Base-by-base conservation (phyloP, 92 coral and sea anemone species). In the Umimayanthus kanabou region DNA sequence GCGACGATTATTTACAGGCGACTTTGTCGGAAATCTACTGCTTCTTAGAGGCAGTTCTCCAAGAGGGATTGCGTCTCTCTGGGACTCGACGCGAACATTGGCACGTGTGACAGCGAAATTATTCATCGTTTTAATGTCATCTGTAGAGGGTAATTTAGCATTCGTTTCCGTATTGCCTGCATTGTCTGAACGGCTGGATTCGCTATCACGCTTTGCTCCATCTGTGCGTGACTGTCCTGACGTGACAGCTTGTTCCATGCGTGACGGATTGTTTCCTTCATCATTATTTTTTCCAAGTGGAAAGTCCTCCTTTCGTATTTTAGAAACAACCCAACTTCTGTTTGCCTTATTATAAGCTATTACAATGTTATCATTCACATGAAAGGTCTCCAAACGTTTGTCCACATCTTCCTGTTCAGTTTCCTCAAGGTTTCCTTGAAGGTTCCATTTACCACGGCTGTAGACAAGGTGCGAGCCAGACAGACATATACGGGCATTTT, bases 381-480 rank as follows among this genome's bases (percentile, higher is more conserved):
- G 58, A 70, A 82, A 66, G 1, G 77, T 82, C 15, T 67, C 76
- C n/a, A n/a, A 42, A 50, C 22, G 16, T 18, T 39, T 25, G 40
- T 82, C 77, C n/a, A 13, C 42, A 82, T 10, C 58, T 1, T 15
- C 26, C 37, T 65, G 23, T 20, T 66, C 47, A 65, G 20, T 39
- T 22, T 67, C 76, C 16, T 82, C 61, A 26, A 65, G 45, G 37
- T 25, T 82, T 20, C 86, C 86, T 47, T 82, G 76, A 14, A 82
- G 43, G 47, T 39, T 58, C 86, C 86, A 82, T n/a, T 26, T 66
- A 30, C 86, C 22, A 6, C 5, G 47, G 22, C 77, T 39, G 61
- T 66, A 65, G 86, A 82, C 76, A 82, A 82, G 71, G 42, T 82
- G 86, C 9, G 61, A 14, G 22, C 86, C 86, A 1, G 86, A 82